Evolutionary conservation across 2,888 invertebrate genomes (phyloP), one percentile per base, ranked within the genome.

Genomic region (Platycheirus albimanus): DNA sequence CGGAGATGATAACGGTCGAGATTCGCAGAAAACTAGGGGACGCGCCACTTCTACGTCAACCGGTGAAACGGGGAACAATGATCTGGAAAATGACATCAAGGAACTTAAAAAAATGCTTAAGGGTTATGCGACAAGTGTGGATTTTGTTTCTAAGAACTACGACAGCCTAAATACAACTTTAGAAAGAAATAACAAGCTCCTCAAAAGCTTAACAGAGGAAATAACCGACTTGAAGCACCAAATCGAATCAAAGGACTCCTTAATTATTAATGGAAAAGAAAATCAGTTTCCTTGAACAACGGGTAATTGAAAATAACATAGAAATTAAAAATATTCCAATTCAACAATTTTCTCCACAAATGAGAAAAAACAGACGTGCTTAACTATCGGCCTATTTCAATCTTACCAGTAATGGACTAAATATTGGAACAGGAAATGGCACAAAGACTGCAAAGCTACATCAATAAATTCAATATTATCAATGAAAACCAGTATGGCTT

Each of bases 21-120:
- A 1, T 13, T 20, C 15, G 0, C 2, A n/a, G 28, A 61, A 43
- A 20, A 8, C 24, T 10, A 61, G 13, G 15, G 45, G 41, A 41
- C 51, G 51, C 7, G 10, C 51, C 28, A 6, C 43, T 15, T 45
- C 43, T 1, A 19, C 43, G 2, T 17, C 43, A 13, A 19, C 8
- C 5, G 7, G 3, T 17, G 47, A 47, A 2, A 10, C 2, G 2
- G 15, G 8, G 4, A 30, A 15, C 5, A 28, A 11, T n/a, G 51
- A 52, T 1, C 30, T 52, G 30, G 51, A 52, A 52, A 52, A 15
- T 13, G 51, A 52, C 13, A 7, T 52, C n/a, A 52, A 52, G 13
- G 51, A 52, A 13, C 30, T 52, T 7, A 52, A 52, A 52, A 52
- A 52, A 13, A 52, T 52, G n/a, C 33, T 52, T 33, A 52, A 52